Base-by-base conservation (phyloP, 2,888 invertebrate genomes). In the Mythimna vitellina region DNA sequence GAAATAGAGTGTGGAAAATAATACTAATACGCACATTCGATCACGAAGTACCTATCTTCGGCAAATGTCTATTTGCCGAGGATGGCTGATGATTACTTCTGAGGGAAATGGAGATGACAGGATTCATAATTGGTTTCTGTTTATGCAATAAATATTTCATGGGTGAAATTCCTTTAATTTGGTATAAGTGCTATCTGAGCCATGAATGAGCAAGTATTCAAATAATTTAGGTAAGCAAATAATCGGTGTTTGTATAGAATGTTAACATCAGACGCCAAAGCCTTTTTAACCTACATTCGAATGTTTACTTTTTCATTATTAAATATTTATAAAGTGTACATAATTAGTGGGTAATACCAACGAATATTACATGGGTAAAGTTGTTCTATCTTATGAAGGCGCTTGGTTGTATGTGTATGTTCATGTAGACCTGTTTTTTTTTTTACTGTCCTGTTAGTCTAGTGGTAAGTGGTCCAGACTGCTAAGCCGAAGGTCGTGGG, bases 171-270 rank as follows among this genome's bases (percentile, higher is more conserved):
- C 60, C 32, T 65, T 32, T 67, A 42, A 60, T 51, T 56, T 51
- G 29, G 14, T 25, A n/a, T 51, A 60, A 51, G n/a, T 46, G 14
- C 35, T 9, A 14, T 25, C 35, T 17, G 9, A 70, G 46, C 25
- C 38, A n/a, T 60, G 57, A 75, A 29, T 54, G 46, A 29, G 56
- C 12, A 25, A 54, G n/a, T 66, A 76, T 70, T 70, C 32, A 20
- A 60, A 56, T 68, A 64, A 69, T 80, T 71, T 71, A 61, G 60
- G 70, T 61, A 80, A 51, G 73, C 61, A 70, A 79, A 76, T 53
- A 54, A n/a, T 29, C 53, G 32, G 20, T 57, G 57, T 70, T 57
- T 51, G 56, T 60, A 51, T 56, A 71, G 70, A 70, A 72, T 65
- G 66, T 58, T 56, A 72, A 76, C 57, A 76, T 29, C 9, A 60